phyloP scores from a whole-genome alignment of 1,140 invertebrate genomes.

The Araneus ventricosus region DNA sequence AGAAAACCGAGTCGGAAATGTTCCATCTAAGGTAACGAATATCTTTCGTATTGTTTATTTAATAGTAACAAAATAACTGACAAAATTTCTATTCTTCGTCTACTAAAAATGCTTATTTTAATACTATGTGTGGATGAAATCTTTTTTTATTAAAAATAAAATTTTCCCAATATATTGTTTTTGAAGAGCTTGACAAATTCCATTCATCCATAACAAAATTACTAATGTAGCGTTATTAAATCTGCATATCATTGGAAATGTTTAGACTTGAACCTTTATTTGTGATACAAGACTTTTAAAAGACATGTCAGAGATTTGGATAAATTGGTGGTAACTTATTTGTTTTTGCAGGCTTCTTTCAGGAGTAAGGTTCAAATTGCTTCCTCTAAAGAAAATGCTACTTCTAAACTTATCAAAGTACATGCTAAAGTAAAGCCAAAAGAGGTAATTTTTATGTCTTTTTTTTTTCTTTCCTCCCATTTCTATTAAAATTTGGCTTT shows the following conservation, averaged over 20 bases:
- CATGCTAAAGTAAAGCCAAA: background rate
- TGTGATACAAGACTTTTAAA: too few species aligned
- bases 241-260: too few species aligned
- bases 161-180: background rate
- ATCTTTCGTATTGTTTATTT: background rate
- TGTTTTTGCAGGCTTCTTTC: slow-evolving; percentile 32
- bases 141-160: background rate
- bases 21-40: slow-evolving; percentile 37
- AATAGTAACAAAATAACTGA: too few species aligned
- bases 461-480: background rate
- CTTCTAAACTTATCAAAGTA: background rate
- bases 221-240: too few species aligned
- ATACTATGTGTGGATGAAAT: too few species aligned
- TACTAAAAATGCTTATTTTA: background rate
- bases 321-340: too few species aligned
- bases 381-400: slow-evolving; percentile 55
- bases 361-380: background rate
- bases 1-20: slow-evolving; percentile 42
- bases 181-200: background rate
- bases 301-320: too few species aligned
- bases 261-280: background rate
- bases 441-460: background rate
- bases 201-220: too few species aligned
- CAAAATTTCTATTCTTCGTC: too few species aligned
- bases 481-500: too few species aligned